Conservation (phyloP, 2,797 vertebrate species). For the Cynodonichthys magdalenae region DNA sequence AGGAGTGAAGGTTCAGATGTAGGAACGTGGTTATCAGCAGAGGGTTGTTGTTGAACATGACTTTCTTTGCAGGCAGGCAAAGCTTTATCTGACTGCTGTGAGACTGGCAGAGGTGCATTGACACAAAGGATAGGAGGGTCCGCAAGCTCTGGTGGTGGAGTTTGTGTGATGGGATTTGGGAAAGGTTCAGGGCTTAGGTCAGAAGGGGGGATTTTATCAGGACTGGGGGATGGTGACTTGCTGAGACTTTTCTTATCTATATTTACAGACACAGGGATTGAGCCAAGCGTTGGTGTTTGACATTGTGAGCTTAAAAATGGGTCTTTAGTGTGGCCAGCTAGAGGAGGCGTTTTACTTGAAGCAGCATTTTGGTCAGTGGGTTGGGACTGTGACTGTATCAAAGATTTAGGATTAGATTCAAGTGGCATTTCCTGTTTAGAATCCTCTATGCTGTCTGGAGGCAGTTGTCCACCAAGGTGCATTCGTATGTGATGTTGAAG, state of each 20-base stretch:
- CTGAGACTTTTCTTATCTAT: constrained; percentile 59
- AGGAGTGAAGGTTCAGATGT: constrained; percentile 48
- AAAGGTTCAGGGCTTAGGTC: constrained; percentile 80
- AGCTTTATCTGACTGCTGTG: constrained; percentile 40
- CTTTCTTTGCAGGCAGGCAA: constrained; percentile 41
- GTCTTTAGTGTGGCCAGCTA: constrained; percentile 31
- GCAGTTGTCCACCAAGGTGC: constrained; percentile 92
- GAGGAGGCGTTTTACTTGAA: constrained; percentile 45
- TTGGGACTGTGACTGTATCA: constrained; percentile 60
- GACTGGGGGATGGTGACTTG: constrained; percentile 73
- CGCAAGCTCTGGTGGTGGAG: constrained; percentile 53
- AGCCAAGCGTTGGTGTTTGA: constrained; percentile 35
- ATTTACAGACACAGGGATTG: constrained; percentile 31
- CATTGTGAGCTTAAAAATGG: constrained; percentile 50
- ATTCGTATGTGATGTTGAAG: constrained; percentile 93
- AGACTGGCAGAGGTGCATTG: constrained; percentile 52
- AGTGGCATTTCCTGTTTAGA: constrained; percentile 61
- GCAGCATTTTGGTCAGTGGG: constrained; percentile 46
- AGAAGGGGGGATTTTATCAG: constrained; percentile 73
- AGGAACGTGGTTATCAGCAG: constrained; percentile 21
- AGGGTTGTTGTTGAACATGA: constrained; percentile 40
- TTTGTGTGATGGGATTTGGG: constrained; percentile 66
- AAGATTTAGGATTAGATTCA: constrained; percentile 60
- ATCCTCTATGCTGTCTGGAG: constrained; percentile 73
- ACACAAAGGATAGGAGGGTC: constrained; percentile 71